Conservation (phyloP, 2,797 vertebrate species). For the Syndactyla subalaris region DNA sequence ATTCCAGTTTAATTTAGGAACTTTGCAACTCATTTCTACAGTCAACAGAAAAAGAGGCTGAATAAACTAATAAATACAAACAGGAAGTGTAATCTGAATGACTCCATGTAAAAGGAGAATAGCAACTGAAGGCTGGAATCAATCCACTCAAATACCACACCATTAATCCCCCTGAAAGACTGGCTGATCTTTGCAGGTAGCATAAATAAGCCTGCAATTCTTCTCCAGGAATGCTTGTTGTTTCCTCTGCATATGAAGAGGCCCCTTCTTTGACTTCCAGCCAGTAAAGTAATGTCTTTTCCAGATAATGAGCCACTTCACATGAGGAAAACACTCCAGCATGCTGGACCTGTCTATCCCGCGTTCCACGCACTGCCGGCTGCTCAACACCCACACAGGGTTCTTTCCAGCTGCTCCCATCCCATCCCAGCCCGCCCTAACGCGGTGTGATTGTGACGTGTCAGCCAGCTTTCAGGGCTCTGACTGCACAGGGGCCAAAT, state of each 20-base stretch:
- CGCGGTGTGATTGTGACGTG: background rate
- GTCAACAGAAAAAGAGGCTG: background rate
- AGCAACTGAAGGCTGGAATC: background rate
- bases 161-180: background rate
- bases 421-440: background rate
- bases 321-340: conserved; percentile 30
- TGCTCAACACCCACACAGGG: conserved; percentile 32
- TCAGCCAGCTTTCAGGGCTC: conserved; percentile 49
- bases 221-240: conserved; percentile 9
- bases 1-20: background rate
- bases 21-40: background rate
- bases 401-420: conserved; percentile 60
- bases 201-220: conserved; percentile 14
- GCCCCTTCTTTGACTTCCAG: conserved; percentile 60
- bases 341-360: conserved; percentile 46
- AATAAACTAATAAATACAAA: background rate
- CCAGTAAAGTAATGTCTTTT: conserved; percentile 60
- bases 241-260: conserved; percentile 28
- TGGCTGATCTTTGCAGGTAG: conserved; percentile 28
- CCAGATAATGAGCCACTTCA: conserved; percentile 58
- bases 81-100: background rate
- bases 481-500: conserved; percentile 3
- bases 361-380: conserved; percentile 42
- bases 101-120: background rate
- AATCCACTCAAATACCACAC: background rate